Evolutionary conservation across 1,140 invertebrate species (phyloP).

Genomic region (Sogatella furcifera): DNA sequence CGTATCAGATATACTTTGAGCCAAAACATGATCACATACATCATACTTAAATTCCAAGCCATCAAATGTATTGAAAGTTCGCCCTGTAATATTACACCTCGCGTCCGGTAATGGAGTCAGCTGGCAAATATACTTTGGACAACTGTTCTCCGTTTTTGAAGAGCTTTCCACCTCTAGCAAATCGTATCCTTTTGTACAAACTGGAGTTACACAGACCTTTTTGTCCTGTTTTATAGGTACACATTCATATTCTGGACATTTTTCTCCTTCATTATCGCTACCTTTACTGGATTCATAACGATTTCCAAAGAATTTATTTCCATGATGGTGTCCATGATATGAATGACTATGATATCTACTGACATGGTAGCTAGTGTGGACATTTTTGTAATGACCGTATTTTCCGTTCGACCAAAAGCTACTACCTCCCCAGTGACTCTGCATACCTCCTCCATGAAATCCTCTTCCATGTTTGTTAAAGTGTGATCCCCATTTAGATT

Average conservation of each 20-base stretch:
- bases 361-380: too few relatives aligned
- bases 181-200: slow-evolving; percentile 16
- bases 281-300: not conserved
- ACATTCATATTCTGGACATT: slow-evolving; percentile 28
- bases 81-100: slow-evolving; percentile 59
- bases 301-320: too few relatives aligned
- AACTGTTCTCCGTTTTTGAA: slow-evolving; percentile 21
- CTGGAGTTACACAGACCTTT: slow-evolving; percentile 13
- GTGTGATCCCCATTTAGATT: slow-evolving; percentile 18
- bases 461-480: not conserved
- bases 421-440: too few relatives aligned
- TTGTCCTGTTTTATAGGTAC: slow-evolving; percentile 6
- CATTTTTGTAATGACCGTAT: too few relatives aligned
- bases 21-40: slow-evolving; percentile 66
- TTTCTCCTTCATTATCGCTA: slow-evolving; percentile 11
- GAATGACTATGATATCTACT: too few relatives aligned
- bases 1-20: slow-evolving; percentile 47
- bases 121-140: slow-evolving; percentile 45
- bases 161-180: slow-evolving; percentile 2
- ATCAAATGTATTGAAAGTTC: slow-evolving; percentile 68
- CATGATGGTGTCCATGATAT: too few relatives aligned
- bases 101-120: slow-evolving; percentile 43
- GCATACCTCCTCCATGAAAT: not conserved
- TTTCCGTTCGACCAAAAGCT: too few relatives aligned
- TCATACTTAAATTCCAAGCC: slow-evolving; percentile 63